These are phyloP conservation scores for Noctua fimbriata DNA, from an alignment of 2,888 invertebrate species.

Conservation along the genomic window DNA sequence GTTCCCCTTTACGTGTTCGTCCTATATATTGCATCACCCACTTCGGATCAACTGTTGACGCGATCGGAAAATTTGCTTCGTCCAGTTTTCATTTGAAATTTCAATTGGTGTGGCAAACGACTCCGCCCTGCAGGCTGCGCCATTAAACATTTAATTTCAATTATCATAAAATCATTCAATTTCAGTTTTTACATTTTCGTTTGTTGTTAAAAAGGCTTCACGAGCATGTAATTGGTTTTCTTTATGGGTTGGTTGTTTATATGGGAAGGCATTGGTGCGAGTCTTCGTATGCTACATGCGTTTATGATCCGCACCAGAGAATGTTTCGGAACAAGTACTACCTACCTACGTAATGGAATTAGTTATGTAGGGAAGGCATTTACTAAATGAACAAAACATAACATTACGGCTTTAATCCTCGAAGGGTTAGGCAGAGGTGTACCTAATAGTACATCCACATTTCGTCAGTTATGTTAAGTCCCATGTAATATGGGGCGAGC, in stretches of 20 bases:
- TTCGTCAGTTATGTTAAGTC: too few species aligned
- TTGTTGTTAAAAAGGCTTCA: conserved; percentile 76
- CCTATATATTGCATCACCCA: conserved; percentile 61
- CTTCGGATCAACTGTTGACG: conserved; percentile 57
- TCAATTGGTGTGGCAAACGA: conserved; percentile 55
- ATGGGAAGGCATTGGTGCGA: conserved; percentile 77
- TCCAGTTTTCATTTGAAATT: conserved; percentile 49
- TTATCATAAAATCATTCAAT: conserved; percentile 68
- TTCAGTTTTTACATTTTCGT: conserved; percentile 68
- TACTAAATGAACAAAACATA: conserved; percentile 33
- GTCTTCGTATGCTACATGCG: conserved; percentile 67
- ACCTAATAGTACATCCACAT: too few species aligned
- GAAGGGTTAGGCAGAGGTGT: too few species aligned
- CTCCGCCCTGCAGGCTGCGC: conserved; percentile 28
- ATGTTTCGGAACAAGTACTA: conserved; percentile 68
- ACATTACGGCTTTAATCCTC: too few species aligned
- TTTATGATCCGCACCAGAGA: conserved; percentile 75
- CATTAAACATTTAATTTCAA: conserved; percentile 66
- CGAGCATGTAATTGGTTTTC: conserved; percentile 87
- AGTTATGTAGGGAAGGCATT: conserved; percentile 36
- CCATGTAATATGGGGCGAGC: too few species aligned
- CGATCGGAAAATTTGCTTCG: conserved; percentile 40
- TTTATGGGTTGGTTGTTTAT: conserved; percentile 83
- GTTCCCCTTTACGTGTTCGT: conserved; percentile 52
- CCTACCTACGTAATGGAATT: conserved; percentile 19